A percentile compares a stretch with the other conserved stretches of the same genome.
Evolutionary conservation across 2,888 invertebrate species (phyloP).

Genomic region (Ophion ventricosus): DNA sequence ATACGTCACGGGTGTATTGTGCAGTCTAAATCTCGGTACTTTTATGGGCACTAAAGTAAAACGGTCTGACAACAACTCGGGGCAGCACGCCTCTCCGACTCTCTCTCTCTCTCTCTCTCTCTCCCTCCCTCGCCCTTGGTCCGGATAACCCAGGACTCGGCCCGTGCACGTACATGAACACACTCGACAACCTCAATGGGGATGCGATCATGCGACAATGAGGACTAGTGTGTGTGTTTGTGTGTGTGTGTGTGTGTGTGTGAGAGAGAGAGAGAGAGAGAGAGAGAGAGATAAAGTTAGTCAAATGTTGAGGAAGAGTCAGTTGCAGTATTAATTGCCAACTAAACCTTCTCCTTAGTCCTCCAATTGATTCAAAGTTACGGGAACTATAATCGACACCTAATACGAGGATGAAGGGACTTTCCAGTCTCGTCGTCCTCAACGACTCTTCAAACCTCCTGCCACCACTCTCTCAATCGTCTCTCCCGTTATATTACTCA

Average conservation of each 20-base stretch:
- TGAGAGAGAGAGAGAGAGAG: conserved; percentile 25
- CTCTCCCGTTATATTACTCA: conserved; percentile 26
- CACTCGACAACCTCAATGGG: conserved; percentile 21
- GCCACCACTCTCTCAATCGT: conserved; percentile 19
- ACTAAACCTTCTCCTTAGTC: conserved; percentile 34
- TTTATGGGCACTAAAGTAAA: conserved; percentile 83
- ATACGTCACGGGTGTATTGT: conserved; percentile 81
- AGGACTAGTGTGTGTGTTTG: conserved; percentile 16
- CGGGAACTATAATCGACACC: conserved; percentile 46
- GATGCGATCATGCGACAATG: conserved; percentile 35
- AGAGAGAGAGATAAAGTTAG: conserved; percentile 25
- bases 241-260: conserved; percentile 28
- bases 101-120: conserved; percentile 35
- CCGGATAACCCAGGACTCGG: conserved; percentile 64
- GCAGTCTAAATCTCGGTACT: conserved; percentile 82
- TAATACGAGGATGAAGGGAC: conserved; percentile 35
- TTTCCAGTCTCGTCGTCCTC: background rate
- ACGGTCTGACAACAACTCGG: conserved; percentile 82
- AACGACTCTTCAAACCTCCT: background rate
- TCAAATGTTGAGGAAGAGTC: conserved; percentile 35
- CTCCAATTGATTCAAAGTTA: conserved; percentile 35
- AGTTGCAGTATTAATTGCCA: conserved; percentile 60
- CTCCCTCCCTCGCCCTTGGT: conserved; percentile 45
- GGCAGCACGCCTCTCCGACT: conserved; percentile 64
- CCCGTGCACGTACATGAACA: conserved; percentile 62